These are phyloP conservation scores for Merops nubicus DNA, from an alignment of 2,113 vertebrate genomes.

Conservation along the genomic window DNA sequence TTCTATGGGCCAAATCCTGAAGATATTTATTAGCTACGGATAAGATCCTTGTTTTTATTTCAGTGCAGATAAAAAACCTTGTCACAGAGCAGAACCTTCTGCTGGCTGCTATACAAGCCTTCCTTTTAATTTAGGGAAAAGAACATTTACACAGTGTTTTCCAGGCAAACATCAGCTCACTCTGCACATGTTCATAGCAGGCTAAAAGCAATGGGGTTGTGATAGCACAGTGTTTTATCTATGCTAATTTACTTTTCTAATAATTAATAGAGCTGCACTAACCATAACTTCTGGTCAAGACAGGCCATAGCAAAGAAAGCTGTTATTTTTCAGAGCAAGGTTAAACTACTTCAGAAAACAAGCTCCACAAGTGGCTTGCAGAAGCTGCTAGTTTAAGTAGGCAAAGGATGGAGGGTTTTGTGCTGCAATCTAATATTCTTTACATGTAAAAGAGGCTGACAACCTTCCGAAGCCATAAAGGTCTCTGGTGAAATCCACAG, in stretches of 20 bases:
- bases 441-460: not conserved
- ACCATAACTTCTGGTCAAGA: not conserved
- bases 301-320: not conserved
- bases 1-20: not conserved
- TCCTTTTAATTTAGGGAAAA: not conserved
- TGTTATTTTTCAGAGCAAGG: not conserved
- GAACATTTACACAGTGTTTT: not conserved
- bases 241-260: not conserved
- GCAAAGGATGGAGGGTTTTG: not conserved
- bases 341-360: not conserved
- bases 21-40: not conserved
- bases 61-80: not conserved
- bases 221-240: not conserved
- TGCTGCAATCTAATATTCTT: not conserved
- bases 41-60: constrained; percentile 11
- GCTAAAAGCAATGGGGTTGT: not conserved
- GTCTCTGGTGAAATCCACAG: not conserved
- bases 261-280: not conserved
- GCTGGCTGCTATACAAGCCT: not conserved
- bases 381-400: not conserved
- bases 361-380: not conserved
- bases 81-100: not conserved
- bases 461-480: not conserved
- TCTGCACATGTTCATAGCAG: not conserved
- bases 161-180: not conserved